Conservation (phyloP, 64 coral and sea anemone species). For the Stylophora pistillata region DNA sequence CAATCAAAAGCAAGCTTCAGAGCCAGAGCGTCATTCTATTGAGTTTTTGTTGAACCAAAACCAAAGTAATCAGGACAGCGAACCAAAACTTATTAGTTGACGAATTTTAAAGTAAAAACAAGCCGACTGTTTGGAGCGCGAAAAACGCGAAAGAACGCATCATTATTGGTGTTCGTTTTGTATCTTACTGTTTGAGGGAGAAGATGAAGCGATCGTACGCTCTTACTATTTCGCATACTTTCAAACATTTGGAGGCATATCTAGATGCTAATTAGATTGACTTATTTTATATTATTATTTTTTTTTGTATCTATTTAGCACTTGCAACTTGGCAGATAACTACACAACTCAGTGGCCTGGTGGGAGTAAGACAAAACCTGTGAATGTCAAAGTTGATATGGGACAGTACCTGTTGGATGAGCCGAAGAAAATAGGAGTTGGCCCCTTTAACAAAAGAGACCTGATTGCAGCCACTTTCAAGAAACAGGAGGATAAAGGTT, state of each 20-base stretch:
- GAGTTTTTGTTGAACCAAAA: no score
- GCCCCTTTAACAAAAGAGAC: slow-evolving; percentile 57
- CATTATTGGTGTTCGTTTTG: no score
- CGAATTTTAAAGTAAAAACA: no score
- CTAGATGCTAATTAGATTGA: no score
- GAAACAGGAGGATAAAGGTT: neutral
- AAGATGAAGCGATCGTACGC: neutral
- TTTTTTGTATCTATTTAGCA: neutral
- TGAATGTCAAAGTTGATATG: slow-evolving; percentile 32
- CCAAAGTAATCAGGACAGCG: no score
- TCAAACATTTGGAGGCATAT: no score
- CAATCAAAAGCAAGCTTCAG: no score
- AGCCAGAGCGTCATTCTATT: no score
- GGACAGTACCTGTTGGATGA: slow-evolving; percentile 30
- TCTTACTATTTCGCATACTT: neutral
- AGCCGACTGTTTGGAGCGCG: no score
- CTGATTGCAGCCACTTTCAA: slow-evolving; percentile 63
- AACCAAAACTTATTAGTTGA: no score
- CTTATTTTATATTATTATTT: neutral
- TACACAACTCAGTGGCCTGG: slow-evolving; percentile 15
- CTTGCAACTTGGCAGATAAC: neutral
- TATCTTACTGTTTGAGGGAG: neutral
- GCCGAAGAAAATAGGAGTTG: slow-evolving; percentile 22
- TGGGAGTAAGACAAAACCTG: neutral
- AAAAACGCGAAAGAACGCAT: no score